phyloP scores from a whole-genome alignment of 2,888 invertebrate genomes.

The Drosophila villosipedis region DNA sequence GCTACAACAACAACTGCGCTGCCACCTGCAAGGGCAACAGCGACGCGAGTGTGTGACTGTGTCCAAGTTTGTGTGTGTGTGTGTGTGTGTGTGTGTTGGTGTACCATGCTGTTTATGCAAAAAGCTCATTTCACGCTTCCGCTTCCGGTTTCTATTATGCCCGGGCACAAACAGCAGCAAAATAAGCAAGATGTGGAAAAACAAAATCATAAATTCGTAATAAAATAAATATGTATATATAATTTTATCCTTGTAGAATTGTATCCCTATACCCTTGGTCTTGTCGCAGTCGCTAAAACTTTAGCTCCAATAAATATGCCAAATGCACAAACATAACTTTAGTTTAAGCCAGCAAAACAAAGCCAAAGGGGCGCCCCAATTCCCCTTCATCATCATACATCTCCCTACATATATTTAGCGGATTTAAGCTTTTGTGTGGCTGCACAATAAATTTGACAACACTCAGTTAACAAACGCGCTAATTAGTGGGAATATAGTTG shows the following conservation, averaged over 20 bases:
- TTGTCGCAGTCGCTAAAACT: conserved; percentile 47
- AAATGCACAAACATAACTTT: conserved; percentile 67
- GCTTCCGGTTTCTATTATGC: conserved; percentile 75
- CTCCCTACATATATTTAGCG: conserved; percentile 16
- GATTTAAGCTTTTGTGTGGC: conserved; percentile 22
- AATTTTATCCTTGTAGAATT: conserved; percentile 62
- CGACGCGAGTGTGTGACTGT: conserved; percentile 7
- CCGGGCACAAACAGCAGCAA: conserved; percentile 25
- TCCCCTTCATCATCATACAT: background rate
- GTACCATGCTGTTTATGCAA: conserved; percentile 71
- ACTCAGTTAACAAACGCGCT: conserved; percentile 69
- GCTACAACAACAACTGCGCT: conserved; percentile 59
- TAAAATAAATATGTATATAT: conserved; percentile 76
- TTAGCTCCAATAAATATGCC: conserved; percentile 60
- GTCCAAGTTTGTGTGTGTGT: background rate
- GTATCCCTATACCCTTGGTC: conserved; percentile 48
- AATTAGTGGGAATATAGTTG: conserved; percentile 64
- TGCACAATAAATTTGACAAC: conserved; percentile 56
- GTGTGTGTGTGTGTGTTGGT: conserved; percentile 24
- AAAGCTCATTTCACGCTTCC: conserved; percentile 81
- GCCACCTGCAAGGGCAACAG: conserved; percentile 64
- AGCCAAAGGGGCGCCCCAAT: conserved; percentile 6
- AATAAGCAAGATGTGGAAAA: conserved; percentile 53
- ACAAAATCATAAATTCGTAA: conserved; percentile 82
- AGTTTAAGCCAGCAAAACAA: conserved; percentile 54